Evolutionary conservation across 1,140 invertebrate genomes (phyloP).

Genomic region (Neelides sp.): DNA sequence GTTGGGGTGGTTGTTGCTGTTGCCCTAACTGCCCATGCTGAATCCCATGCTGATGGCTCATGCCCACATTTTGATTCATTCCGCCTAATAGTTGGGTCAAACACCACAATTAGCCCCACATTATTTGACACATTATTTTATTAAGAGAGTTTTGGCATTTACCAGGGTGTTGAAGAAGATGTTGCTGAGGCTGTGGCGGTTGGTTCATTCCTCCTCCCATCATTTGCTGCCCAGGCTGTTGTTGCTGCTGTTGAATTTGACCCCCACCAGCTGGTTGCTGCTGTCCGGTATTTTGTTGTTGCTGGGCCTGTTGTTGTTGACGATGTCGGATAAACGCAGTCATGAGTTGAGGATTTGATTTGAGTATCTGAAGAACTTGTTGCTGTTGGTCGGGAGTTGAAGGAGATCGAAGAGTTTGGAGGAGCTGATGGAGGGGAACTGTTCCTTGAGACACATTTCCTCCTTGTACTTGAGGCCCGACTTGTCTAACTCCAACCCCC

Average conservation of each 20-base stretch:
- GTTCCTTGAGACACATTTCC: constrained; percentile 49
- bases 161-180: constrained; percentile 43
- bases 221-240: constrained; percentile 36
- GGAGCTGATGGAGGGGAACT: constrained; percentile 67
- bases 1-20: constrained; percentile 40
- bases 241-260: constrained; percentile 40
- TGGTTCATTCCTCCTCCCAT: constrained; percentile 20
- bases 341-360: constrained; percentile 89
- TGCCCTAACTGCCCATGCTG: constrained; percentile 38
- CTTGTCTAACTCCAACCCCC: constrained; percentile 36
- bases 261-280: constrained; percentile 38
- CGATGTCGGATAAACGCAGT: constrained; percentile 90
- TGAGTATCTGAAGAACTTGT: constrained; percentile 82
- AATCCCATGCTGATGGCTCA: constrained; percentile 32
- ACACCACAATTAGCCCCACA: constrained; percentile 28
- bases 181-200: constrained; percentile 17
- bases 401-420: constrained; percentile 76
- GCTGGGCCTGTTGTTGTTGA: constrained; percentile 43
- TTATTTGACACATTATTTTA: constrained; percentile 34
- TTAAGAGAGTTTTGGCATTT: not conserved
- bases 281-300: constrained; percentile 36
- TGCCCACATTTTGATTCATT: constrained; percentile 21
- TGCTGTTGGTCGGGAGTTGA: constrained; percentile 83
- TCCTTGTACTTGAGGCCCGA: constrained; percentile 24
- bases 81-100: constrained; percentile 37